Conservation (phyloP, 2,888 invertebrate genomes). For the Torymus tubicola region DNA sequence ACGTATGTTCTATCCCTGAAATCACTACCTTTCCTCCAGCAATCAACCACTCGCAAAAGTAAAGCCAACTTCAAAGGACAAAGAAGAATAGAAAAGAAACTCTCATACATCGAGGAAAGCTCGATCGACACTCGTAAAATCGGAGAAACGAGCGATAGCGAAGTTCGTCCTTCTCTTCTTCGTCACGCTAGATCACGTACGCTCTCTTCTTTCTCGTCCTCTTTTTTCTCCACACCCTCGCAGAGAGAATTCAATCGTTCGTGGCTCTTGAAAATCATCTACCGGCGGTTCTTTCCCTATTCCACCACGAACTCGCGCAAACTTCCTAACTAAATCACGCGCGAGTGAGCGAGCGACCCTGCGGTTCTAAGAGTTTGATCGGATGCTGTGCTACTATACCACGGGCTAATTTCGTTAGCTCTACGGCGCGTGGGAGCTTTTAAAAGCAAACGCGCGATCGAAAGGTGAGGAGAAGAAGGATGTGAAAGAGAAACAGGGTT, state of each 20-base stretch:
- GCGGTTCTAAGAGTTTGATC: constrained; percentile 9
- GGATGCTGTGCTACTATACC: background rate
- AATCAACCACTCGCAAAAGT: background rate
- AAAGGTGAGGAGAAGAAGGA: too few species aligned
- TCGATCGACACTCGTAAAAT: constrained; percentile 11
- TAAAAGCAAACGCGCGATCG: constrained; percentile 12
- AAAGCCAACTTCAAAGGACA: background rate
- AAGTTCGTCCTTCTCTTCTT: constrained; percentile 19
- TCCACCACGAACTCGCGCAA: background rate
- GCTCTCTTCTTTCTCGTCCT: background rate
- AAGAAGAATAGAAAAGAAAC: background rate
- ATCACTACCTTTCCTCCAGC: too few species aligned
- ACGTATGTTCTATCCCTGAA: too few species aligned
- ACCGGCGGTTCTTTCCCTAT: background rate
- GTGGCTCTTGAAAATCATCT: constrained; percentile 9
- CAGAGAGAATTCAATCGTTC: constrained; percentile 2
- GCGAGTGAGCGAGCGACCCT: too few species aligned
- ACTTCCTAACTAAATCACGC: constrained; percentile 36
- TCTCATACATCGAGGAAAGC: background rate
- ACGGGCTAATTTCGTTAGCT: constrained; percentile 21
- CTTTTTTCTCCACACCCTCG: background rate
- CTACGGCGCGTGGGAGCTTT: constrained; percentile 1
- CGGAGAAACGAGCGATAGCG: constrained; percentile 3
- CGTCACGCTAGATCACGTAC: background rate
- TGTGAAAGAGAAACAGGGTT: too few species aligned